A percentile compares a stretch with the other conserved stretches of the same genome.
phyloP scores from a whole-genome alignment of 1,140 invertebrate species.

The Penaeus japonicus region DNA sequence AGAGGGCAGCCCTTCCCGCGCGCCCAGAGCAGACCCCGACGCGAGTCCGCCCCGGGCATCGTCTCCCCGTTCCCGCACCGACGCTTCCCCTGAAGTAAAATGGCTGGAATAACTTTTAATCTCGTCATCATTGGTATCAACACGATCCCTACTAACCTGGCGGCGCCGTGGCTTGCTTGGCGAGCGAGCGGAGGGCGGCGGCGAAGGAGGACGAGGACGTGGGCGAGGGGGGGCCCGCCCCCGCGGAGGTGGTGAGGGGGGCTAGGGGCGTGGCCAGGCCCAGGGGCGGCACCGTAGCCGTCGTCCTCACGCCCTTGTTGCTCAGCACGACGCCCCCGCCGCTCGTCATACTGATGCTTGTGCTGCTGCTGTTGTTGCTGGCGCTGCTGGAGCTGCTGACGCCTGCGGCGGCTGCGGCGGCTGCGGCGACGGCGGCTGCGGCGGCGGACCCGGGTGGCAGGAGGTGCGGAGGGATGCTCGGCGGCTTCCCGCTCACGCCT shows the following conservation, averaged over 20 bases:
- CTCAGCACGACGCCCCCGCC: constrained; percentile 10
- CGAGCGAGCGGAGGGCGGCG: constrained; percentile 79
- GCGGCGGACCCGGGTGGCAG: constrained; percentile 35
- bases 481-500: constrained; percentile 47
- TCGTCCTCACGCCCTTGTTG: constrained; percentile 44
- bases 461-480: constrained; percentile 33
- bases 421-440: constrained; percentile 42
- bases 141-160: constrained; percentile 44
- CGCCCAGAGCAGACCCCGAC: too few species aligned
- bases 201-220: constrained; percentile 72
- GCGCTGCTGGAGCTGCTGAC: constrained; percentile 20
- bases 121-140: background rate
- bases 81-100: too few species aligned
- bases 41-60: too few species aligned
- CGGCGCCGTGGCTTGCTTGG: constrained; percentile 76
- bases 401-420: constrained; percentile 29
- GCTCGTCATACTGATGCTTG: constrained; percentile 35
- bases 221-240: constrained; percentile 54
- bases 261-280: constrained; percentile 30
- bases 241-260: constrained; percentile 50
- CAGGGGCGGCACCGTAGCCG: constrained; percentile 46
- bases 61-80: too few species aligned
- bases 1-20: too few species aligned
- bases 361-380: constrained; percentile 43
- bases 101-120: background rate